Evolutionary conservation across 2,113 vertebrate species (phyloP).

Genomic region (Cinclus mexicanus): DNA sequence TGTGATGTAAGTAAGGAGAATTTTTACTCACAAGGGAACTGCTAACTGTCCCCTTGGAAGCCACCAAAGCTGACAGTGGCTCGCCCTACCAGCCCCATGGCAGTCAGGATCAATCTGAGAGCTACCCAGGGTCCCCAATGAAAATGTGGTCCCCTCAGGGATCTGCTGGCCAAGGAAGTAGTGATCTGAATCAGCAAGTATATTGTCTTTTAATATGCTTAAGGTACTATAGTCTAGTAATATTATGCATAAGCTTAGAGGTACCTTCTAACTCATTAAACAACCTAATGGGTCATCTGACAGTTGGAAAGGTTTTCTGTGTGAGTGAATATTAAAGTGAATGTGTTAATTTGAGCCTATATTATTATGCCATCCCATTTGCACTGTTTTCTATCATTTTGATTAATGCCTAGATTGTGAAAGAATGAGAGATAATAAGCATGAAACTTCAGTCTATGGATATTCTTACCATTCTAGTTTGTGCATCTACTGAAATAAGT

Average conservation of each 20-base stretch:
- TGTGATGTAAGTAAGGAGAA: not conserved
- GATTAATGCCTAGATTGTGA: conserved; percentile 9
- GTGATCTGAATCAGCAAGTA: not conserved
- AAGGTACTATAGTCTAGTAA: not conserved
- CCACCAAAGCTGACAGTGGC: not conserved
- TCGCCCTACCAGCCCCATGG: not conserved
- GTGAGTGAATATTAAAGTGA: not conserved
- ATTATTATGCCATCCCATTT: conserved; percentile 36
- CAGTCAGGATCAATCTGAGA: not conserved
- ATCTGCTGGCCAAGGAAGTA: not conserved
- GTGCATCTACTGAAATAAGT: not conserved
- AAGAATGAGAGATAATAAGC: not conserved
- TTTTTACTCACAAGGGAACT: not conserved
- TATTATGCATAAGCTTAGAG: not conserved
- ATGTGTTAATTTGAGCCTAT: conserved; percentile 9
- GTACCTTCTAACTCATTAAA: conserved; percentile 8
- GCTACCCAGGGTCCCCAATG: not conserved
- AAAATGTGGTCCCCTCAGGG: not conserved
- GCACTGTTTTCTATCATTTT: conserved; percentile 46
- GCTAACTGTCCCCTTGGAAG: not conserved
- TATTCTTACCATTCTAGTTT: not conserved
- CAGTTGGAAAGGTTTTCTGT: conserved; percentile 20
- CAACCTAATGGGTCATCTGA: conserved; percentile 41
- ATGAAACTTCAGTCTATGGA: not conserved
- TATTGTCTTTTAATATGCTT: not conserved